A percentile compares a stretch with the other conserved stretches of the same genome.
Evolutionary conservation across 2,888 invertebrate genomes (phyloP).

Genomic region (Fabriciana adippe): DNA sequence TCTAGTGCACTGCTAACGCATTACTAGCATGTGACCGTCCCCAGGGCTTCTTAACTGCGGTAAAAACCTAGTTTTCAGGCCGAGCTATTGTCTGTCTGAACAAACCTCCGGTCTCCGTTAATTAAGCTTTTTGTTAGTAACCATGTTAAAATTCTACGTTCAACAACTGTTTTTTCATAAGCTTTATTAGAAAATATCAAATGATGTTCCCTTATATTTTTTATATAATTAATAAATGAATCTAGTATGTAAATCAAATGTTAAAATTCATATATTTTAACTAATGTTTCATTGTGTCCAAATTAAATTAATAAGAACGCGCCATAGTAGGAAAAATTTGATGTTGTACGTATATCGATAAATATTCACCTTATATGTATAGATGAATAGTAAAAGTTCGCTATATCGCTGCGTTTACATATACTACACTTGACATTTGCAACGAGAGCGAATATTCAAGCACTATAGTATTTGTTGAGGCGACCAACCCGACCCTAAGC

Average conservation of each 20-base stretch:
- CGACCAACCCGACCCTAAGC: conserved; percentile 42
- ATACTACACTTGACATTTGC: conserved; percentile 39
- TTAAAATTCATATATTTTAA: too few species aligned
- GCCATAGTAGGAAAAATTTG: too few species aligned
- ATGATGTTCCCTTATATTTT: not conserved
- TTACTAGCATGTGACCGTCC: conserved; percentile 32
- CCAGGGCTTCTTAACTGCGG: conserved; percentile 36
- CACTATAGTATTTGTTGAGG: conserved; percentile 43
- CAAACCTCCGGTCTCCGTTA: conserved; percentile 38
- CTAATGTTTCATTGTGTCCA: too few species aligned
- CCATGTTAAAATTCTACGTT: conserved; percentile 42
- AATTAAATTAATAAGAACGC: too few species aligned
- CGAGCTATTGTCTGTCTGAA: conserved; percentile 38
- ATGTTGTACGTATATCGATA: not conserved
- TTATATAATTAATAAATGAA: not conserved
- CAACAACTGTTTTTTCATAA: conserved; percentile 30
- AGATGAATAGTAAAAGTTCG: conserved; percentile 11
- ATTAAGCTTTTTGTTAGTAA: conserved; percentile 43
- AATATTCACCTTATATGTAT: not conserved
- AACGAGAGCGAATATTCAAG: conserved; percentile 40
- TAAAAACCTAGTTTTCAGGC: conserved; percentile 37
- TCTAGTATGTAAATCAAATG: too few species aligned
- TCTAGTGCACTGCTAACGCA: conserved; percentile 28
- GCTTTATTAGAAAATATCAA: conserved; percentile 18
- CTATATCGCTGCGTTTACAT: conserved; percentile 33